Evolutionary conservation across 2,797 vertebrate genomes (phyloP).

Genomic region (Sebastolobus alascanus): DNA sequence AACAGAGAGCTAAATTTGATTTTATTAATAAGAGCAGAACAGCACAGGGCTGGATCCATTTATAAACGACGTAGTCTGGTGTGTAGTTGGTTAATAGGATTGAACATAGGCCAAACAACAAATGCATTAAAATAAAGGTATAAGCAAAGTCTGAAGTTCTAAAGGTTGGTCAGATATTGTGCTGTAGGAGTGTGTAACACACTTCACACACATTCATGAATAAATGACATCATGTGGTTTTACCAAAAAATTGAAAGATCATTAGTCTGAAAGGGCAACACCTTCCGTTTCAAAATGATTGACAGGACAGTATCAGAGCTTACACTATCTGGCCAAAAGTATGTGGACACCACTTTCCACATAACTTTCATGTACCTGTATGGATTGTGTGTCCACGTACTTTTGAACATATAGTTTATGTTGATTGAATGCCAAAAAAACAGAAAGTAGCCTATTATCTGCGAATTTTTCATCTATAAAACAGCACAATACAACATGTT

Average conservation of each 20-base stretch:
- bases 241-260: background rate
- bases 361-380: background rate
- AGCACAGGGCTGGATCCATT: background rate
- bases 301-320: background rate
- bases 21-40: background rate
- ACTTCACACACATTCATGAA: background rate
- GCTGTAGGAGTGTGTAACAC: background rate
- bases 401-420: background rate
- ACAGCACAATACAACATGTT: background rate
- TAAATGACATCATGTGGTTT: background rate
- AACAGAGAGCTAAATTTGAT: background rate
- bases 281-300: background rate
- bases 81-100: background rate
- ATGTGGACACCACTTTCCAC: background rate
- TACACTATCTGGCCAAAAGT: background rate
- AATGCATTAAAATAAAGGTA: background rate
- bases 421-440: background rate
- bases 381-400: background rate
- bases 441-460: background rate
- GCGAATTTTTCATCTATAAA: background rate
- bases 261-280: background rate
- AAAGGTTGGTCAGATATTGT: background rate
- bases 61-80: background rate
- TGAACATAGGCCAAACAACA: background rate
- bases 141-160: background rate